Base-by-base conservation (phyloP, 2,888 invertebrate genomes). In the Clivina fossor region DNA sequence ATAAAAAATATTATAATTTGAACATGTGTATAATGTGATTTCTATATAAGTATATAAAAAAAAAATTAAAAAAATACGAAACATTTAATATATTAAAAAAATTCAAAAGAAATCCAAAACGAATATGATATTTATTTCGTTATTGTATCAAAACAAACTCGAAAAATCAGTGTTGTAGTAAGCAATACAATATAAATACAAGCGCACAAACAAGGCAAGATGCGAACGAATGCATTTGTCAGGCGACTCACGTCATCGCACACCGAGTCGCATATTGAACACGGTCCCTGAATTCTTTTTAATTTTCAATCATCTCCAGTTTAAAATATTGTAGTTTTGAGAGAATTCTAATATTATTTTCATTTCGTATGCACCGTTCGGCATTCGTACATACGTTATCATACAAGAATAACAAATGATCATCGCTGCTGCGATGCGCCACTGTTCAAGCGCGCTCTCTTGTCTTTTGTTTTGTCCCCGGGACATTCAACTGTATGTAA, bases 281-380 rank as follows among this genome's bases (percentile, higher is more conserved):
- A 19, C 11, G 8, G 44, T 19, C 19, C 4, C 30, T 16, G 47
- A 35, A 35, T 48, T 48, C 38, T 37, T 49, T 49, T 49, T 49
- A 49, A 49, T 50, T 50, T 50, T 50, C 50, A 50, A 50, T 50
- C 40, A 50, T 50, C 41, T 50, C 50, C 41, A 50, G 20, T 41
- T 50, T 50, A 50, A 50, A 50, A 50, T 50, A 50, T 50, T 41
- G 32, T 40, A 50, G 30, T 40, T 50, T 50, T 50, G 33, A 32
- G 47, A 33, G 47, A 47, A 47, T 47, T 47, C 47, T 33, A 47
- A 47, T 47, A 47, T 33, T 47, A n/a, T n/a, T n/a, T n/a, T n/a
- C 33, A 22, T 33, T 47, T 33, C 22, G 47, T 47, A 47, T 47
- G 47, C 47, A n/a, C n/a, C n/a, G 33, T 24, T 24, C 26, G 26